These are phyloP conservation scores for Pilophorus perplexus DNA, from an alignment of 2,888 invertebrate species.

Conservation along the genomic window DNA sequence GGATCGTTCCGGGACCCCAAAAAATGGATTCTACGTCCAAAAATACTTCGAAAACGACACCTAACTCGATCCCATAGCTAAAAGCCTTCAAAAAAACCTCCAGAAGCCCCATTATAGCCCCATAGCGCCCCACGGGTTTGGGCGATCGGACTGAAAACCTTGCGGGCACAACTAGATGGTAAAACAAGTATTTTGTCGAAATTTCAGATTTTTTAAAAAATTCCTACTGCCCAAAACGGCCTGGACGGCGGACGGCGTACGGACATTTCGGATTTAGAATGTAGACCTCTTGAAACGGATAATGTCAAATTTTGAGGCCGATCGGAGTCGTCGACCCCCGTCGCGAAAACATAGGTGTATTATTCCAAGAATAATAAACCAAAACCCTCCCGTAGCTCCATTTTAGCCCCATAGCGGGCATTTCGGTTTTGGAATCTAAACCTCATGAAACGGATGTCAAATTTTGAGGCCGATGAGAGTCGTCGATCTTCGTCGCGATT, in stretches of 20 bases:
- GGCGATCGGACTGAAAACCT: not conserved
- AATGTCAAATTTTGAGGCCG: not conserved
- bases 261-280: not conserved
- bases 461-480: too few species aligned
- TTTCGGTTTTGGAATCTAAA: too few species aligned
- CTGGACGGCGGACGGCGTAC: too few species aligned
- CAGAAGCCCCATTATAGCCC: too few species aligned
- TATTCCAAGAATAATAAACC: not conserved
- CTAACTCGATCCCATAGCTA: not conserved
- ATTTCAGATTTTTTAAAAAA: not conserved
- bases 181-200: not conserved
- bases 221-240: not conserved
- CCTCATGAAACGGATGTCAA: too few species aligned
- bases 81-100: not conserved
- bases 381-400: too few species aligned
- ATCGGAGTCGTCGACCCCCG: not conserved
- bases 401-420: too few species aligned
- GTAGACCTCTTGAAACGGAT: not conserved
- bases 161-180: not conserved
- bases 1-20: not conserved
- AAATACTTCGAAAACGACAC: not conserved
- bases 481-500: too few species aligned
- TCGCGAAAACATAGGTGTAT: not conserved
- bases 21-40: not conserved
- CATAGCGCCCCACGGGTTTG: too few species aligned